Conservation (phyloP, 2,888 invertebrate species). For the Pseudococcus jackbeardsleyi region DNA sequence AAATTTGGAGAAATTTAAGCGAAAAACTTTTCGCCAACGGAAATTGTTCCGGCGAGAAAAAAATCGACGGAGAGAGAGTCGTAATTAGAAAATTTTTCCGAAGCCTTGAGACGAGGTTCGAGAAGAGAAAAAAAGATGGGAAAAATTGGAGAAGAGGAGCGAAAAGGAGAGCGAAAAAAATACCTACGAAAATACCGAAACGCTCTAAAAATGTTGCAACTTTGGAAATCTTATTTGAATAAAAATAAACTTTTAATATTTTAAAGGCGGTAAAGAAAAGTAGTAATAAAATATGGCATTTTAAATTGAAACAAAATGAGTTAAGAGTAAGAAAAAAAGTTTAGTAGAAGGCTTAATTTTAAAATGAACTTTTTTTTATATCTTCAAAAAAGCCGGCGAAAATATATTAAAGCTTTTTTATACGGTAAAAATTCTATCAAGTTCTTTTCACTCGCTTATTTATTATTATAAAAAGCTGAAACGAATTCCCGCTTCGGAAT, state of each 20-base stretch:
- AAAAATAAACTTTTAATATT: conserved; percentile 51
- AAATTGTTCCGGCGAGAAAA: neutral
- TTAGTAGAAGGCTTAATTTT: conserved; percentile 60
- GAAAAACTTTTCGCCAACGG: conserved; percentile 21
- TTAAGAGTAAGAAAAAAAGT: conserved; percentile 63
- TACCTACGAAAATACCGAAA: conserved; percentile 14
- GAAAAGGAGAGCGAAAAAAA: conserved; percentile 14
- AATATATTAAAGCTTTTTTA: conserved; percentile 64
- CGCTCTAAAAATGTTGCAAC: conserved; percentile 28
- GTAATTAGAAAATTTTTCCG: neutral
- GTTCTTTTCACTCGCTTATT: conserved; percentile 64
- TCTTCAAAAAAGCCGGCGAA: conserved; percentile 58
- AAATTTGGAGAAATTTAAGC: conserved; percentile 26
- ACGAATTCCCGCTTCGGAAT: conserved; percentile 67
- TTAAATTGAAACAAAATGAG: conserved; percentile 60
- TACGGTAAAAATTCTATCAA: conserved; percentile 64
- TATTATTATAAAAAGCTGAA: conserved; percentile 66
- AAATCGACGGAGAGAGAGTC: neutral
- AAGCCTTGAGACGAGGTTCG: neutral
- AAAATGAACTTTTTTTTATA: conserved; percentile 59
- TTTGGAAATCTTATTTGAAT: conserved; percentile 43
- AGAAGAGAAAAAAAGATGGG: neutral
- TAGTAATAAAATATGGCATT: conserved; percentile 62
- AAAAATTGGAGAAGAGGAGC: neutral
- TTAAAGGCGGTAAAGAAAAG: conserved; percentile 51